Conservation (phyloP, 2,797 vertebrate species). For the Enteromius radiatus region DNA sequence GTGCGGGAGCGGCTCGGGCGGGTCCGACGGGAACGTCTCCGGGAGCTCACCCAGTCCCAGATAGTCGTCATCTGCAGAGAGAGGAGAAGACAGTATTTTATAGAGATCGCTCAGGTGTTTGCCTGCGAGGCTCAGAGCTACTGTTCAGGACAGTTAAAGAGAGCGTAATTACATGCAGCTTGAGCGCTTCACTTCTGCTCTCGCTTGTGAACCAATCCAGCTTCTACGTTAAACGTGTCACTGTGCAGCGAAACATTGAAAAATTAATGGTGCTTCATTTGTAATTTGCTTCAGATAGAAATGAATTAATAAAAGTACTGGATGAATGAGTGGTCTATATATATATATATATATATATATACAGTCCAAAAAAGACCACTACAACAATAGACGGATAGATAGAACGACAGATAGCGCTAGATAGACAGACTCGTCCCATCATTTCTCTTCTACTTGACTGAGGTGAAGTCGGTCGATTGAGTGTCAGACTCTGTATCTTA, state of each 20-base stretch:
- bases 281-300: not conserved
- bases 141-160: not conserved
- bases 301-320: not conserved
- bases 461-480: not conserved
- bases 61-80: slow-evolving; percentile 90
- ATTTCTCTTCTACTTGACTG: not conserved
- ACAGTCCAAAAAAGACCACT: not conserved
- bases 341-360: not conserved
- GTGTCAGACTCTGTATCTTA: not conserved
- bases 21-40: slow-evolving; percentile 96
- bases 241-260: not conserved
- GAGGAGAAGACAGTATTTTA: slow-evolving; percentile 29
- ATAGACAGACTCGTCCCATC: not conserved
- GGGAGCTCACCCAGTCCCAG: slow-evolving; percentile 94
- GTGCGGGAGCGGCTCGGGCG: slow-evolving; percentile 93
- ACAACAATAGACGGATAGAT: too few relatives aligned
- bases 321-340: not conserved
- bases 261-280: not conserved
- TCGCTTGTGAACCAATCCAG: not conserved
- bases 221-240: not conserved
- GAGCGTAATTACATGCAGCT: not conserved
- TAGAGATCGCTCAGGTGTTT: not conserved
- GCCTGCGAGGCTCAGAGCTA: not conserved
- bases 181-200: not conserved
- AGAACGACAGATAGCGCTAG: too few relatives aligned